Percentiles rank a stretch among this genome's conserved stretches.
Conservation (phyloP, 2,797 vertebrate species). For the Neoniphon sammara region DNA sequence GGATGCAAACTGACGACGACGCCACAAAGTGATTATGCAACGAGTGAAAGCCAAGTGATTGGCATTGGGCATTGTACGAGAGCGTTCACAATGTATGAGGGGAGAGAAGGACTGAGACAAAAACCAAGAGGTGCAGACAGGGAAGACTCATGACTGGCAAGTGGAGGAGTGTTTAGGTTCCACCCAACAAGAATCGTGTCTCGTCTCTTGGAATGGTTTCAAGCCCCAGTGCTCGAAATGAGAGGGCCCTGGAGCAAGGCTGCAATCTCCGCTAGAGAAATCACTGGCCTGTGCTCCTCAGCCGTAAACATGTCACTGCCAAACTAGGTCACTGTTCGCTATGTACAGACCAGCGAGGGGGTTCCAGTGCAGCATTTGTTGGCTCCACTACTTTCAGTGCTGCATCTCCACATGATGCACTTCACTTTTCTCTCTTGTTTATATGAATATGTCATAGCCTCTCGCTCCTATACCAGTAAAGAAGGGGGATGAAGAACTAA, state of each 20-base stretch:
- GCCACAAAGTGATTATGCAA: neutral
- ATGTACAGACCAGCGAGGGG: conserved; percentile 66
- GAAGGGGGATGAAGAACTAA: conserved; percentile 7
- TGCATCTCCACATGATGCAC: conserved; percentile 58
- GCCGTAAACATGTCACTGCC: conserved; percentile 78
- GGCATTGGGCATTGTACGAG: neutral
- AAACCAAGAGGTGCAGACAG: conserved; percentile 33
- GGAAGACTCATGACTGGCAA: neutral
- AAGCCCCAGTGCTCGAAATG: conserved; percentile 72
- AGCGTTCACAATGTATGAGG: neutral
- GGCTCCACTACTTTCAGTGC: conserved; percentile 44
- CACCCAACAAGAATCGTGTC: conserved; percentile 63
- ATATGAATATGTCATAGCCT: conserved; percentile 62
- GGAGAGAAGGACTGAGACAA: neutral
- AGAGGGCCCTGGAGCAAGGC: conserved; percentile 76
- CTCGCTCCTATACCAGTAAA: conserved; percentile 31
- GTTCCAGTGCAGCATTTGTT: conserved; percentile 41
- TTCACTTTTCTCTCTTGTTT: conserved; percentile 60
- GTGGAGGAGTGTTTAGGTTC: conserved; percentile 44
- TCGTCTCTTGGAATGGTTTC: conserved; percentile 63
- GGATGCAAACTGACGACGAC: neutral
- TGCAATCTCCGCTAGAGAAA: conserved; percentile 77
- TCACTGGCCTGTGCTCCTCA: conserved; percentile 79
- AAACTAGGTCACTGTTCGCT: conserved; percentile 81
- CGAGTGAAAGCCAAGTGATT: neutral